These are phyloP conservation scores for Epinephelus coioides DNA, from an alignment of 2,797 vertebrate species.

Conservation along the genomic window DNA sequence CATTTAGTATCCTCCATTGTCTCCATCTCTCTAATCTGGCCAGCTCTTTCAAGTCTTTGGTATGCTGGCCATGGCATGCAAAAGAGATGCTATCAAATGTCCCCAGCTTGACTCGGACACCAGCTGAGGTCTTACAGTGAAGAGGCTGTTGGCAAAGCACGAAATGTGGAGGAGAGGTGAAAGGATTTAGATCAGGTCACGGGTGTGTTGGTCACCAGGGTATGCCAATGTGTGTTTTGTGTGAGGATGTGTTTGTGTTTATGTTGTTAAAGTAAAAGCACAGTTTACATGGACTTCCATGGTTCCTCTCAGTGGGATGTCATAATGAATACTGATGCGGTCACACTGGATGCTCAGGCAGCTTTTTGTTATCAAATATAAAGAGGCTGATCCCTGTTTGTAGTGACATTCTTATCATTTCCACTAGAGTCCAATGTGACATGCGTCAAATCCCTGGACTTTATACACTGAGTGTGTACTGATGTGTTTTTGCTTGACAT, in stretches of 20 bases:
- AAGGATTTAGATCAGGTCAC: conserved; percentile 45
- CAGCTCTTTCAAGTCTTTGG: conserved; percentile 28
- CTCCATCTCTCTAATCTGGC: conserved; percentile 11
- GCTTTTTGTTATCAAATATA: conserved; percentile 82
- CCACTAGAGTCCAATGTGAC: neutral
- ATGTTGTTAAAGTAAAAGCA: conserved; percentile 29
- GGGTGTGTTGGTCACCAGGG: conserved; percentile 34
- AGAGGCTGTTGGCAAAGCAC: conserved; percentile 16
- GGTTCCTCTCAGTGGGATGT: conserved; percentile 62
- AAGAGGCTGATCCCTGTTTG: neutral
- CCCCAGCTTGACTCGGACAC: conserved; percentile 31
- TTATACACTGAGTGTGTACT: conserved; percentile 8
- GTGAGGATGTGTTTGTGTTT: conserved; percentile 7
- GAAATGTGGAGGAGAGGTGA: conserved; percentile 62
- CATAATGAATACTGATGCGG: conserved; percentile 82
- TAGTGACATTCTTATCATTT: neutral
- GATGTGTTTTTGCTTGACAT: conserved; percentile 14
- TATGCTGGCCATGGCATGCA: conserved; percentile 33
- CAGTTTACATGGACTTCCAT: neutral
- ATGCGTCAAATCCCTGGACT: conserved; percentile 1
- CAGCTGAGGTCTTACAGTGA: conserved; percentile 56
- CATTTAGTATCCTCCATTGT: conserved; percentile 30
- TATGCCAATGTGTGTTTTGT: conserved; percentile 3
- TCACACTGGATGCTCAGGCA: conserved; percentile 50
- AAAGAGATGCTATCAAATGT: conserved; percentile 50